Base-by-base conservation (phyloP, 2,113 vertebrate genomes). In the Calidris pugnax region DNA sequence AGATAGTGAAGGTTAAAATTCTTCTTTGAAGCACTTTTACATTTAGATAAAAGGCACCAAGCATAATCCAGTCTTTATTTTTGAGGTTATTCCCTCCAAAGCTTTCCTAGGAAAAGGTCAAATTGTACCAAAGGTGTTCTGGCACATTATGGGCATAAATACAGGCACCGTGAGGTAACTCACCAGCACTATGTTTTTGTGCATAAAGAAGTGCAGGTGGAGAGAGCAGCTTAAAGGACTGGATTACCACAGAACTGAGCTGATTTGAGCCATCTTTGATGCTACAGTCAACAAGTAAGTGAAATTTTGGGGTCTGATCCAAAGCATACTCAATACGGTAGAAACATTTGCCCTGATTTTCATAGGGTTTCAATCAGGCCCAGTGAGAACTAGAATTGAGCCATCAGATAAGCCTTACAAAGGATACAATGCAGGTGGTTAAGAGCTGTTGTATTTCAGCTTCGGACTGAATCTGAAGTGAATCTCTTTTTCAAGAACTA, bases 141-240 rank as follows among this genome's bases (percentile, higher is more conserved):
- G 47, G 27, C 47, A 48, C 9, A 6, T 35, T 10, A 35, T 5
- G 4, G 33, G 7, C n/a, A 82, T 30, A 50, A 66, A 6, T 12
- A 63, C 11, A 60, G 28, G 28, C n/a, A 50, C 33, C 12, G 8
- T 13, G 23, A 35, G 4, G 12, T 6, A 76, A 39, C 27, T 84
- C 16, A 45, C 22, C 14, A 43, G 22, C 2, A 0, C 28, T 15
- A 8, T 1, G 6, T 0, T 18, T 88, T n/a, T 55, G 32, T 50
- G 14, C 14, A 30, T 47, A 72, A 43, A 57, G 14, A 39, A 55
- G 27, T 10, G 12, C 23, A 83, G 7, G 30, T 59, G 26, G 5
- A 56, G 27, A 67, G 13, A 51, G 17, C 57, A 71, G 21, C 47
- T 59, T 50, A 32, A 69, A 84, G 19, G 24, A 67, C 20, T 8